A percentile compares a stretch with the other conserved stretches of the same genome.
phyloP scores from a whole-genome alignment of 2,888 invertebrate species.

The Glyphotaelius pellucidus region DNA sequence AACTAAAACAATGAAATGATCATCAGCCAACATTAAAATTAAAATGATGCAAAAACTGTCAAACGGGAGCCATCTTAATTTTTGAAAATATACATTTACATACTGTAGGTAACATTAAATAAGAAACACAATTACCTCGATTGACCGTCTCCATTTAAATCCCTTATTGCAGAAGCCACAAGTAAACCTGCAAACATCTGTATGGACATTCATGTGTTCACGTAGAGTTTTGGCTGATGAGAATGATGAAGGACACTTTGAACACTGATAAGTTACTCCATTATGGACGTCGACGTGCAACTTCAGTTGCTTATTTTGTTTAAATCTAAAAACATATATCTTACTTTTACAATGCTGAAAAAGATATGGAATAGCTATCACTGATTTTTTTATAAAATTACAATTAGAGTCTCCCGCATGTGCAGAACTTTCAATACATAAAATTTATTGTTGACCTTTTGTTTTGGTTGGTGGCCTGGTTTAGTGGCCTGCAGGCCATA shows the following conservation, averaged over 20 bases:
- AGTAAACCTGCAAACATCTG: constrained; percentile 56
- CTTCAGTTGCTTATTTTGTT: constrained; percentile 57
- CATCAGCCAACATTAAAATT: background rate
- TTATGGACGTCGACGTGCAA: constrained; percentile 61
- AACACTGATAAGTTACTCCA: constrained; percentile 60
- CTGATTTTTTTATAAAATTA: background rate
- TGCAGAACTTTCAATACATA: background rate
- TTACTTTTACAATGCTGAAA: background rate
- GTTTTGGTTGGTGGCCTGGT: background rate
- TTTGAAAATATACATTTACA: background rate
- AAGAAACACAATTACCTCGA: constrained; percentile 36
- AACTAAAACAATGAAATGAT: background rate
- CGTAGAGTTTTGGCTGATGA: constrained; percentile 56
- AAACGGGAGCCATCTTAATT: background rate
- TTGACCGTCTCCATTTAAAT: constrained; percentile 62
- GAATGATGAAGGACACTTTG: constrained; percentile 61
- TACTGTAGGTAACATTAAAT: background rate
- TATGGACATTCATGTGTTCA: constrained; percentile 60
- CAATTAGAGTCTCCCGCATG: background rate
- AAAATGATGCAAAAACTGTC: background rate
- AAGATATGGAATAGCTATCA: background rate
- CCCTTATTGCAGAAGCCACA: constrained; percentile 63
- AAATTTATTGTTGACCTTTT: background rate
- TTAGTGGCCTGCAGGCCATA: no score
- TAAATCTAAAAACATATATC: constrained; percentile 55